phyloP scores from a whole-genome alignment of 2,888 invertebrate genomes.

The Heliconius sara region DNA sequence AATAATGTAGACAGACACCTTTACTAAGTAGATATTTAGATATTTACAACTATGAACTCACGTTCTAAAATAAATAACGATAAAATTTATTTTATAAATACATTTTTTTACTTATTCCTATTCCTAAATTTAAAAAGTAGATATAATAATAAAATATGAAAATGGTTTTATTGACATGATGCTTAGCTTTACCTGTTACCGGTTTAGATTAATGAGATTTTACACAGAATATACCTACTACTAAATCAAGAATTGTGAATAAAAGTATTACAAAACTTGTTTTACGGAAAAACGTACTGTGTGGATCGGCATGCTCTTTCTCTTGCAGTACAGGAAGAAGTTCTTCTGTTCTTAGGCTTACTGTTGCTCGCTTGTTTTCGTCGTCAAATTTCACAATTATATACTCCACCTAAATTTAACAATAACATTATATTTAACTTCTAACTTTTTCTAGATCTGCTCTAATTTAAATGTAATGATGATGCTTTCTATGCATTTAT shows the following conservation, averaged over 20 bases:
- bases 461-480: not conserved
- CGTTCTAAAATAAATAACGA: not conserved
- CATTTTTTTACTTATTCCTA: not conserved
- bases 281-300: constrained; percentile 78
- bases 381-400: constrained; percentile 97
- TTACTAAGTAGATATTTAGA: not conserved
- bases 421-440: not conserved
- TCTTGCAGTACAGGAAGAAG: constrained; percentile 91
- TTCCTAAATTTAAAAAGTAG: too few relatives aligned
- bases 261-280: not conserved
- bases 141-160: not conserved
- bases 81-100: not conserved
- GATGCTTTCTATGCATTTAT: not conserved
- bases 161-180: not conserved
- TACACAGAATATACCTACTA: not conserved
- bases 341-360: constrained; percentile 92
- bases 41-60: not conserved
- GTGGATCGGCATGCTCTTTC: constrained; percentile 90
- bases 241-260: not conserved
- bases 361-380: constrained; percentile 90
- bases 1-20: not conserved
- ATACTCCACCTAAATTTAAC: constrained; percentile 90
- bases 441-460: not conserved
- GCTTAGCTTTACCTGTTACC: not conserved
- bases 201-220: not conserved